A percentile compares a stretch with the other conserved stretches of the same genome.
phyloP scores from a whole-genome alignment of 2,113 vertebrate genomes.

The Bos indicus region DNA sequence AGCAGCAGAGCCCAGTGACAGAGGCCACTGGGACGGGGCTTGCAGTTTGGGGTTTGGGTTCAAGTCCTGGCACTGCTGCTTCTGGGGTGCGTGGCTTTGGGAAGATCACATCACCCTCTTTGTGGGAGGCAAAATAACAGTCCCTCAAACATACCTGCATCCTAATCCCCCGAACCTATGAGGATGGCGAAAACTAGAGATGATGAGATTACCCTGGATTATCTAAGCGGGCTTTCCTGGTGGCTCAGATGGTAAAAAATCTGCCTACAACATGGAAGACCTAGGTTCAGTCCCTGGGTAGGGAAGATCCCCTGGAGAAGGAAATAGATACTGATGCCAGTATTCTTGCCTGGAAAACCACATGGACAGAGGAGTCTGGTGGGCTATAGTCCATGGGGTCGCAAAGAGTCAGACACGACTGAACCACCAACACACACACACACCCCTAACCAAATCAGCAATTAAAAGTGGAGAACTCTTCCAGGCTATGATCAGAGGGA shows the following conservation, averaged over 20 bases:
- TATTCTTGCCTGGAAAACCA: neutral
- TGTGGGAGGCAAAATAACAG: neutral
- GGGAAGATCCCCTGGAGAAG: neutral
- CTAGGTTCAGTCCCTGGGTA: neutral
- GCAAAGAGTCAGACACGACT: neutral
- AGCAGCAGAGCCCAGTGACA: rapidly evolving
- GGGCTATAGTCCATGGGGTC: neutral
- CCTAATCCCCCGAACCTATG: neutral
- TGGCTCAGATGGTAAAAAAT: neutral
- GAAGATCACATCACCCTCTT: neutral
- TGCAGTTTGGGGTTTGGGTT: no score
- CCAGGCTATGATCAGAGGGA: neutral
- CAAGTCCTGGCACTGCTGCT: neutral
- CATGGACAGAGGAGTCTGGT: neutral
- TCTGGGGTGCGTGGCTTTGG: neutral
- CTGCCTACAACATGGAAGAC: neutral
- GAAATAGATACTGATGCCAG: neutral
- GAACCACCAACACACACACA: neutral
- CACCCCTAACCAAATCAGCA: neutral
- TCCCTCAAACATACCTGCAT: neutral
- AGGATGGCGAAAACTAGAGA: neutral
- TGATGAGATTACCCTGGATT: neutral
- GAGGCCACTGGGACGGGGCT: neutral
- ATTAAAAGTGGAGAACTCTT: neutral
- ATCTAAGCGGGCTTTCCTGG: neutral